A percentile compares a stretch with the other conserved stretches of the same genome.
phyloP scores from a whole-genome alignment of 2,113 vertebrate genomes.

The Morone saxatilis region DNA sequence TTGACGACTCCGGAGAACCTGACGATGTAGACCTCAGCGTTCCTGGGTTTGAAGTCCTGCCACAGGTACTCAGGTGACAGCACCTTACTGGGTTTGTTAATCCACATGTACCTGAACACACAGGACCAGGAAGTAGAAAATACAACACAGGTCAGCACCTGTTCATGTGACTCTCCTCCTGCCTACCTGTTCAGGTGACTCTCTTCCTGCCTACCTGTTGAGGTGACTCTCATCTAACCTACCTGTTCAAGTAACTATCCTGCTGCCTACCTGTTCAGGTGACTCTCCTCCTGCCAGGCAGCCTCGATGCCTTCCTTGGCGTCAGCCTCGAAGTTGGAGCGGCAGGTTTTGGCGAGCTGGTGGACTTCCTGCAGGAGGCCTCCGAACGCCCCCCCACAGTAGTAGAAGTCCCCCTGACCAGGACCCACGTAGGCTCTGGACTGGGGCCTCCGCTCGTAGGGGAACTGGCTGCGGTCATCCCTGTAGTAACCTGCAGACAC shows the following conservation, averaged over 20 bases:
- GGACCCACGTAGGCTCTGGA: conserved; percentile 78
- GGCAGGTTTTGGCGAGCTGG: conserved; percentile 78
- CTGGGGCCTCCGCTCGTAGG: conserved; percentile 79
- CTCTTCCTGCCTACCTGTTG: conserved; percentile 80
- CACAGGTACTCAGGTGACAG: conserved; percentile 87
- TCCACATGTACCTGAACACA: conserved; percentile 76
- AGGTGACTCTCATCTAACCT: conserved; percentile 78
- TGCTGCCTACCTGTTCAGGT: conserved; percentile 76
- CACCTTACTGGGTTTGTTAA: conserved; percentile 84
- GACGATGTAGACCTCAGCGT: conserved; percentile 74
- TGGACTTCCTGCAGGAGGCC: conserved; percentile 73
- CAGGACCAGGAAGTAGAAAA: conserved; percentile 27
- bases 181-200: conserved; percentile 65
- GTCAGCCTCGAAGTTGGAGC: conserved; percentile 78
- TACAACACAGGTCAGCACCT: neutral
- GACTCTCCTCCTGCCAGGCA: conserved; percentile 87
- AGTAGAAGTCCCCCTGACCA: conserved; percentile 86
- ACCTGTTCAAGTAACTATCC: neutral
- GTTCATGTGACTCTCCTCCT: neutral
- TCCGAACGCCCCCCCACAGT: conserved; percentile 81
- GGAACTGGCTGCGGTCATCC: conserved; percentile 43
- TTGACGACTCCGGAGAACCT: conserved; percentile 79
- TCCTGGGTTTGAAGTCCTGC: conserved; percentile 78
- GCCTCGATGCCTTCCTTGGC: conserved; percentile 82
- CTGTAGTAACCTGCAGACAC: conserved; percentile 76